phyloP scores from a whole-genome alignment of 2,113 vertebrate species.

The Rana temporaria region DNA sequence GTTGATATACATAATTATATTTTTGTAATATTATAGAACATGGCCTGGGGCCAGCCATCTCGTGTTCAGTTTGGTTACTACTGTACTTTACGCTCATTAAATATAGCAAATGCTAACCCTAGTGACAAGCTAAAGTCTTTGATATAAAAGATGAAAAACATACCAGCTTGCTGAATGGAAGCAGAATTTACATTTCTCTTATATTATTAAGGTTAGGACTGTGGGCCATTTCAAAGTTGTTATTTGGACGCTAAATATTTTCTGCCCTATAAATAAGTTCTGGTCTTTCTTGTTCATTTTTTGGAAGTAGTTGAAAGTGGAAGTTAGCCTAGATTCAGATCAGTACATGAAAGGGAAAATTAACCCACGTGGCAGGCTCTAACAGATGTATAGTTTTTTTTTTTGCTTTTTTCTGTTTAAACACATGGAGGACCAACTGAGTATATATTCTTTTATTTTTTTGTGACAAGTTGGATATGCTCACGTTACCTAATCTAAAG shows the following conservation, averaged over 20 bases:
- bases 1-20: slow-evolving; percentile 20
- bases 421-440: background rate
- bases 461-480: too few relatives aligned
- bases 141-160: slow-evolving; percentile 29
- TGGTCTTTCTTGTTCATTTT: slow-evolving; percentile 6
- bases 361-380: background rate
- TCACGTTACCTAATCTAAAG: too few relatives aligned
- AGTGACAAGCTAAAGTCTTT: background rate
- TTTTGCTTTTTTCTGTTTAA: background rate
- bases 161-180: slow-evolving; percentile 1
- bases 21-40: slow-evolving; percentile 21
- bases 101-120: background rate
- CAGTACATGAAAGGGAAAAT: background rate
- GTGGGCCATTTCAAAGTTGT: slow-evolving; percentile 26
- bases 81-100: slow-evolving; percentile 22
- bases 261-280: slow-evolving; percentile 29
- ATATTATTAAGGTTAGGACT: slow-evolving; percentile 23
- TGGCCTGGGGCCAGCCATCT: slow-evolving; percentile 12
- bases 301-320: slow-evolving; percentile 40
- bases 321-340: slow-evolving; percentile 8
- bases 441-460: too few relatives aligned
- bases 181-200: background rate
- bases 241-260: slow-evolving; percentile 13
- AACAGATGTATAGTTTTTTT: background rate
- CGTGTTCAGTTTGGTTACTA: background rate